phyloP scores from a whole-genome alignment of 2,888 invertebrate genomes.

The Sphaeridia pumilis region DNA sequence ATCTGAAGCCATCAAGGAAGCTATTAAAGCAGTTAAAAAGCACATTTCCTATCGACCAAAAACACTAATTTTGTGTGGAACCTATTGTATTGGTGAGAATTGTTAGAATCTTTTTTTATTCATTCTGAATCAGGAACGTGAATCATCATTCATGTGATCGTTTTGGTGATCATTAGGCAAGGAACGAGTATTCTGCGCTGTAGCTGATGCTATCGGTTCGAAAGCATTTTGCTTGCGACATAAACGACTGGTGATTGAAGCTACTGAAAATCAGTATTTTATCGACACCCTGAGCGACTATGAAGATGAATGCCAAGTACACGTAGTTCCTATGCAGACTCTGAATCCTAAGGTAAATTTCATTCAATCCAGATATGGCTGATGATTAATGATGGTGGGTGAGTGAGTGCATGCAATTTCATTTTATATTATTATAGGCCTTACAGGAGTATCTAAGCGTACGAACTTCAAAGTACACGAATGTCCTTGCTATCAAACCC shows the following conservation, averaged over 20 bases:
- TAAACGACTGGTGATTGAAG: constrained; percentile 48
- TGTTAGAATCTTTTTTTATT: no score
- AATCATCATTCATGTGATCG: no score
- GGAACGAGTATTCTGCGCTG: constrained; percentile 54
- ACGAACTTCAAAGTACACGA: constrained; percentile 46
- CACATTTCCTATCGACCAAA: constrained; percentile 38
- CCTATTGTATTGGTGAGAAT: constrained; percentile 61
- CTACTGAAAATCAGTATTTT: constrained; percentile 39
- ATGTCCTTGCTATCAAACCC: constrained; percentile 57
- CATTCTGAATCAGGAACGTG: no score
- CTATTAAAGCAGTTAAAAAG: constrained; percentile 44
- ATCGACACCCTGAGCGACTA: constrained; percentile 39
- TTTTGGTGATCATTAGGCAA: no score
- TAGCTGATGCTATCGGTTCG: constrained; percentile 52
- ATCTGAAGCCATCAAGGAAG: constrained; percentile 49
- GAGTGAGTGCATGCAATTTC: no score
- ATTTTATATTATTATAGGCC: no score
- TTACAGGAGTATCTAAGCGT: constrained; percentile 49
- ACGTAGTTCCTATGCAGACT: constrained; percentile 56
- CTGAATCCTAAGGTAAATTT: constrained; percentile 53
- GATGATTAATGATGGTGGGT: no score
- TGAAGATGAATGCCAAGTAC: constrained; percentile 50
- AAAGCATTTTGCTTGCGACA: constrained; percentile 55
- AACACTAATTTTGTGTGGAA: constrained; percentile 51
- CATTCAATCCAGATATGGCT: no score